Base-by-base conservation (phyloP, 2,797 vertebrate species). In the Ctenochaetus hawaiiensis region DNA sequence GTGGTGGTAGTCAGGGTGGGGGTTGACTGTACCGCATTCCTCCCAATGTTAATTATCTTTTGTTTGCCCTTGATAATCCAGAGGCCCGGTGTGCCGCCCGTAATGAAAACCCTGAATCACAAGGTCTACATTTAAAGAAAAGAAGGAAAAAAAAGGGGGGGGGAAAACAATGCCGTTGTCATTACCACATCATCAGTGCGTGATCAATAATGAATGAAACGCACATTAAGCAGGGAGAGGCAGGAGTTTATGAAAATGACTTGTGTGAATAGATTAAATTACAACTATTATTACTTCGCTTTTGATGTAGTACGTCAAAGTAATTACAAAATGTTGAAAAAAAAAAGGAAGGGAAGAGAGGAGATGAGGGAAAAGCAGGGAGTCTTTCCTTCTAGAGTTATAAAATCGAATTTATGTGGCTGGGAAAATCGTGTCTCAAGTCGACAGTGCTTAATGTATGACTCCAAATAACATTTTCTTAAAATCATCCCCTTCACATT, bases 181-280 rank as follows among this genome's bases (percentile, higher is more conserved):
- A 98, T 96, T 96, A 96, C 95, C 95, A 96, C 96, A 98, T 98
- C 98, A 97, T 95, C 96, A 97, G 96, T 89, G 96, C 95, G 92
- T 96, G 95, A 97, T 98, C 97, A 98, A 98, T 97, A 98, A 98
- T 97, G 96, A 97, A 97, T 97, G 97, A 96, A 97, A 97, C 81
- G 94, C 94, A 94, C 96, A 97, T 97, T 97, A 97, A 96, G 94
- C 91, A 84, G 77, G 77, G 76, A 90, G 89, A 94, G 92, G 95
- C 93, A 96, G 95, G 96, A 97, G 95, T 98, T 98, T 96, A 95
- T 96, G 96, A 97, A 97, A 97, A 98, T 97, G 96, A 96, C 96
- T 97, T 96, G 93, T 96, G 96, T 97, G 97, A 97, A 97, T 96
- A 97, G 96, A 98, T 97, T 97, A 97, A 97, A 98, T 98, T 97